phyloP scores from a whole-genome alignment of 2,888 invertebrate species.

The Xylota sylvarum region DNA sequence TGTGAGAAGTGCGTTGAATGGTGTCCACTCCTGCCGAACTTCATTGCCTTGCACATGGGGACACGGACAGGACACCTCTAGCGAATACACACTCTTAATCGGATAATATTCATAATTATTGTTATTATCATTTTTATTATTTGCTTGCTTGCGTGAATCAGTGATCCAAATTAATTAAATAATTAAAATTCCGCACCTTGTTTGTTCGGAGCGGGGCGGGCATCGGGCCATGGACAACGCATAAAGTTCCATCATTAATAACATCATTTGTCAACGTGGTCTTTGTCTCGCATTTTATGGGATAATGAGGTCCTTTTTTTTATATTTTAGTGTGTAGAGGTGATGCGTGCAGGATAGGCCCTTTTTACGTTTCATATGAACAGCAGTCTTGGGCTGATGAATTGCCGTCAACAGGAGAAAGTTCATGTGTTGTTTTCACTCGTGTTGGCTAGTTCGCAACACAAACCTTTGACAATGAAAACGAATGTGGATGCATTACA shows the following conservation, averaged over 20 bases:
- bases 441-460: neutral
- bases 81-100: conserved; percentile 80
- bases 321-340: conserved; percentile 16
- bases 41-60: conserved; percentile 27
- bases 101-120: conserved; percentile 85
- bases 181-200: conserved; percentile 76
- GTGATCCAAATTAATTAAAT: conserved; percentile 77
- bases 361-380: conserved; percentile 36
- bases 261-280: conserved; percentile 75
- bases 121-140: conserved; percentile 84
- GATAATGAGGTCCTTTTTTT: conserved; percentile 73
- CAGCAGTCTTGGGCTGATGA: conserved; percentile 55
- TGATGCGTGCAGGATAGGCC: conserved; percentile 47
- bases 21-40: conserved; percentile 36
- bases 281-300: conserved; percentile 73
- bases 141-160: conserved; percentile 78
- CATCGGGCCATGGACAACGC: conserved; percentile 40
- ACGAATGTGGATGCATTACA: conserved; percentile 22
- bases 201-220: conserved; percentile 42
- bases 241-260: conserved; percentile 76
- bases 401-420: conserved; percentile 51
- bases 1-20: conserved; percentile 46
- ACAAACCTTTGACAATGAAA: neutral
- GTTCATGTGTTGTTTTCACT: conserved; percentile 40
- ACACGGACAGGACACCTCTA: conserved; percentile 15